Evolutionary conservation across 2,888 invertebrate genomes (phyloP).

Genomic region (Baccha elongata): DNA sequence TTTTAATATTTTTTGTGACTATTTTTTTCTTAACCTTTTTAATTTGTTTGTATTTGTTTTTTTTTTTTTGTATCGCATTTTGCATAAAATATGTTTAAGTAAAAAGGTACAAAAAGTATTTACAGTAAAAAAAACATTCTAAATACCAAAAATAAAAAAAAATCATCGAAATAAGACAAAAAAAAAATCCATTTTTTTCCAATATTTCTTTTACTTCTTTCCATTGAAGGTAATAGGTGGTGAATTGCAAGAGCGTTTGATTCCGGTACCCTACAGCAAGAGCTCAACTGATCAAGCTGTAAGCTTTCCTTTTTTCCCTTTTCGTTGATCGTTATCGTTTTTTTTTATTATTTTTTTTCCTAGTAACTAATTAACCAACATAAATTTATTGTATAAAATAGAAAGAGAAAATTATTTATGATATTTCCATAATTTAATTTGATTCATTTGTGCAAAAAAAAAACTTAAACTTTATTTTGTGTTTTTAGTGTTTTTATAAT

Average conservation of each 20-base stretch:
- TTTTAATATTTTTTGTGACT: conserved; percentile 31
- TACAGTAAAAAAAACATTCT: conserved; percentile 50
- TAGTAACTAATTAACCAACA: conserved; percentile 52
- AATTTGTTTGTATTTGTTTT: conserved; percentile 8
- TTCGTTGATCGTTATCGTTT: conserved; percentile 75
- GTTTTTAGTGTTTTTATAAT: conserved; percentile 13
- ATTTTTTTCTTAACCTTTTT: conserved; percentile 33
- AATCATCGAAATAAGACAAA: conserved; percentile 71
- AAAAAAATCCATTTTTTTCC: conserved; percentile 76
- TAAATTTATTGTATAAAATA: conserved; percentile 47
- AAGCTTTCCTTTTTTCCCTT: conserved; percentile 86
- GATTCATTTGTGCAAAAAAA: not conserved
- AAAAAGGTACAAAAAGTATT: conserved; percentile 67
- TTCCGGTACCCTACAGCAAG: conserved; percentile 99
- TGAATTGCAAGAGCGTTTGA: conserved; percentile 99
- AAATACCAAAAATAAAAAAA: conserved; percentile 61
- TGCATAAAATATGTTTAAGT: conserved; percentile 49
- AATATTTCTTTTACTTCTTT: conserved; percentile 84
- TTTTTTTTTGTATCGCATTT: conserved; percentile 62
- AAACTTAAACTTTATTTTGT: conserved; percentile 7
- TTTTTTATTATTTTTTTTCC: conserved; percentile 78
- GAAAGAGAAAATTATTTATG: conserved; percentile 23
- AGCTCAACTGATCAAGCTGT: conserved; percentile 99
- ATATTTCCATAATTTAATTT: conserved; percentile 1
- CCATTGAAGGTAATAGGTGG: conserved; percentile 99